Percentiles rank a stretch among this genome's conserved stretches.
Evolutionary conservation across 2,113 vertebrate species (phyloP).

Genomic region (Carassius gibelio): DNA sequence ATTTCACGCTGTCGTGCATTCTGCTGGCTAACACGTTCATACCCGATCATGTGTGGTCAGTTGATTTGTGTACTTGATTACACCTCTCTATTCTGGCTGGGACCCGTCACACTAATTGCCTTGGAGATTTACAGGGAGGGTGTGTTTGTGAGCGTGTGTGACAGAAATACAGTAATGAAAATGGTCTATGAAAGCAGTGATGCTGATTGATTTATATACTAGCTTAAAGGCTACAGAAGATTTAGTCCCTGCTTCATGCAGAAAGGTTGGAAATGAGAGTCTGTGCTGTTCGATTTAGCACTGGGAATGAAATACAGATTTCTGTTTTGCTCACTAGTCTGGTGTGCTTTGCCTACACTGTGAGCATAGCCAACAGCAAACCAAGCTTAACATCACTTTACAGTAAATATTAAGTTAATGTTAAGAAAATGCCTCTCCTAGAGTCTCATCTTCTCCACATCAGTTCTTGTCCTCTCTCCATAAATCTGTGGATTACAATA

Average conservation of each 20-base stretch:
- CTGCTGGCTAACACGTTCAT: neutral
- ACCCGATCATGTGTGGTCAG: constrained; percentile 28
- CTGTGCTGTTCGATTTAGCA: constrained; percentile 8
- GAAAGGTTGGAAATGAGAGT: constrained; percentile 16
- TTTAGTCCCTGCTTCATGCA: neutral
- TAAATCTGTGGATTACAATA: neutral
- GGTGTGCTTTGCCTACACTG: neutral
- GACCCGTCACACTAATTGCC: constrained; percentile 61
- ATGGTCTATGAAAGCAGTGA: constrained; percentile 30
- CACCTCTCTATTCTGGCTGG: constrained; percentile 44
- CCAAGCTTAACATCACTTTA: neutral
- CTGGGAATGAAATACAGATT: constrained; percentile 11
- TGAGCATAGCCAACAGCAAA: neutral
- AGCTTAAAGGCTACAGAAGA: constrained; percentile 32
- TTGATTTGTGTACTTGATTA: constrained; percentile 57
- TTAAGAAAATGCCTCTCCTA: neutral
- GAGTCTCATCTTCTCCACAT: neutral
- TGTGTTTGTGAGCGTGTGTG: constrained; percentile 25
- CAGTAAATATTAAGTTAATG: neutral
- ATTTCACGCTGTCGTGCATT: constrained; percentile 37
- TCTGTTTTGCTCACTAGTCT: constrained; percentile 5
- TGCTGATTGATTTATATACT: constrained; percentile 28
- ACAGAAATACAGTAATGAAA: constrained; percentile 42
- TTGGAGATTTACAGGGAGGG: constrained; percentile 37
- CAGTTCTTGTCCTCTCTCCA: neutral